These are phyloP conservation scores for Ceratoteleas bidentatus DNA, from an alignment of 1,140 invertebrate species.

Conservation along the genomic window DNA sequence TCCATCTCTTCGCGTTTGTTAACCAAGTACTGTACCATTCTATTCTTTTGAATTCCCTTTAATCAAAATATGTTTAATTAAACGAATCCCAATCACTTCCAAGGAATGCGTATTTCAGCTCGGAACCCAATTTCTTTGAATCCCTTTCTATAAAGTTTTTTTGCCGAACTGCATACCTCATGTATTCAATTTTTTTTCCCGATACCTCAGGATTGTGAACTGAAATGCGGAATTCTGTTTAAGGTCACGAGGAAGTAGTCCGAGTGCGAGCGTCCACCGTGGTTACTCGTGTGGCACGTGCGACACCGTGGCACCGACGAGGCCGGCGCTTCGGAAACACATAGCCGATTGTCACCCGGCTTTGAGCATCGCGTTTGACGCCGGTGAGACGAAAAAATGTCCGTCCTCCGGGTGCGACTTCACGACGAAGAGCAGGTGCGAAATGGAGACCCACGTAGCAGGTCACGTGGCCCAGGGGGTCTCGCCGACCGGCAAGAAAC, in stretches of 20 bases:
- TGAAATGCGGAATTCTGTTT: too few species aligned
- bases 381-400: slow-evolving; percentile 73
- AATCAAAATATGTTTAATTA: too few species aligned
- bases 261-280: slow-evolving; percentile 69
- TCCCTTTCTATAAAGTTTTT: too few species aligned
- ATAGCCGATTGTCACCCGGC: slow-evolving; percentile 75
- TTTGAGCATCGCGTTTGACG: slow-evolving; percentile 64
- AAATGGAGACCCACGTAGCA: slow-evolving; percentile 78
- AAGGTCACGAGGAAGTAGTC: slow-evolving; percentile 77
- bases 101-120: too few species aligned
- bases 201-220: too few species aligned
- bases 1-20: too few species aligned
- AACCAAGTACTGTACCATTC: too few species aligned
- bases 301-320: slow-evolving; percentile 74
- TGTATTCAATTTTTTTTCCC: too few species aligned
- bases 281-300: slow-evolving; percentile 78
- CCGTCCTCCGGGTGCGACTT: slow-evolving; percentile 78
- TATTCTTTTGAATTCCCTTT: too few species aligned
- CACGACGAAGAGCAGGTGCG: slow-evolving; percentile 75
- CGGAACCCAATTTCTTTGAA: too few species aligned
- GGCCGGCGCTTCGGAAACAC: slow-evolving; percentile 77
- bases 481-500: slow-evolving; percentile 77
- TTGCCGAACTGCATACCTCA: too few species aligned
- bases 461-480: slow-evolving; percentile 77
- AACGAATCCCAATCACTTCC: too few species aligned